A percentile compares a stretch with the other conserved stretches of the same genome.
Conservation (phyloP, 2,113 vertebrate species). For the Brachirus orientalis region DNA sequence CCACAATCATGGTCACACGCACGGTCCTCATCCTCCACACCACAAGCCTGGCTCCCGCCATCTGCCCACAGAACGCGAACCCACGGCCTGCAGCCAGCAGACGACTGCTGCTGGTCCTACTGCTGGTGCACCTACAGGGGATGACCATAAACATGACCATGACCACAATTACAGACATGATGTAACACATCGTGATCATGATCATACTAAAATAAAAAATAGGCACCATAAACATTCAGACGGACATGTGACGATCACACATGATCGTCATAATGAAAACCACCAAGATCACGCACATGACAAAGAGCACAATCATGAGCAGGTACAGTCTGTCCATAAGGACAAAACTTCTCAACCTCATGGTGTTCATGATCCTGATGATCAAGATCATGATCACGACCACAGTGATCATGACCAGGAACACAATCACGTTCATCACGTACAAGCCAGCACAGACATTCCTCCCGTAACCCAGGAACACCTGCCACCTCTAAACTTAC, state of each 20-base stretch:
- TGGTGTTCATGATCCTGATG: background rate
- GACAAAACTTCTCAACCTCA: slow-evolving; percentile 30
- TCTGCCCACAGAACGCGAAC: slow-evolving; percentile 18
- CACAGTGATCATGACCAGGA: background rate
- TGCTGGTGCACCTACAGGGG: background rate
- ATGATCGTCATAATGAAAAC: slow-evolving; percentile 43
- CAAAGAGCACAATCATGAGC: slow-evolving; percentile 45
- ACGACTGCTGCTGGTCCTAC: slow-evolving; percentile 11
- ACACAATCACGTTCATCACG: slow-evolving; percentile 16
- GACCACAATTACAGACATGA: slow-evolving; percentile 24
- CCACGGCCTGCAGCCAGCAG: slow-evolving; percentile 27
- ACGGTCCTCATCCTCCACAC: slow-evolving; percentile 38
- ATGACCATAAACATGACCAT: slow-evolving; percentile 7
- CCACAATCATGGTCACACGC: slow-evolving; percentile 49
- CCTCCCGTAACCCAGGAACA: slow-evolving; percentile 4
- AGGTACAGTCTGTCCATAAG: slow-evolving; percentile 15
- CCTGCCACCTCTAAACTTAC: slow-evolving; percentile 6
- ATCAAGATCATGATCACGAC: background rate
- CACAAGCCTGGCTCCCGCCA: slow-evolving; percentile 31
- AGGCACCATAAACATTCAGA: slow-evolving; percentile 45
- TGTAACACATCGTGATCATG: slow-evolving; percentile 22
- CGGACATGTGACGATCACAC: slow-evolving; percentile 41
- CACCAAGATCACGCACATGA: slow-evolving; percentile 40
- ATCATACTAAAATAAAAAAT: slow-evolving; percentile 20
- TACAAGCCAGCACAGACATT: slow-evolving; percentile 50